phyloP scores from a whole-genome alignment of 1,140 invertebrate species.

The Capitella teleta region DNA sequence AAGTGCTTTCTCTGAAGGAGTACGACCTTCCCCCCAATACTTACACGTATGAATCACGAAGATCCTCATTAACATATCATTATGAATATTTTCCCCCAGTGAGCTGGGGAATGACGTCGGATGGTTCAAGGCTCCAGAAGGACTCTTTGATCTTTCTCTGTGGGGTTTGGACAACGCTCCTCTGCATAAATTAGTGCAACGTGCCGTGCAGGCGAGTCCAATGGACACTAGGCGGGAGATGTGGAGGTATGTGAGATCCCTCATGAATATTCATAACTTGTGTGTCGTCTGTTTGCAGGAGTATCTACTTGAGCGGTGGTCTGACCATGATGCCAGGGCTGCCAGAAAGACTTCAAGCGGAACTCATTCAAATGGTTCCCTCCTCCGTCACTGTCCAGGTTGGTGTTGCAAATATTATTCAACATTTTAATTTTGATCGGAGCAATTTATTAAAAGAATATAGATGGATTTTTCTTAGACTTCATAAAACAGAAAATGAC shows the following conservation, averaged over 20 bases:
- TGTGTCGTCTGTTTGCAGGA: constrained; percentile 35
- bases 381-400: constrained; percentile 51
- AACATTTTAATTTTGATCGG: too few relatives aligned
- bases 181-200: constrained; percentile 50
- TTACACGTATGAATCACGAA: too few relatives aligned
- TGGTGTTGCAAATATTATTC: too few relatives aligned
- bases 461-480: too few relatives aligned
- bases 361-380: constrained; percentile 50
- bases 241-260: constrained; percentile 28
- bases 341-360: constrained; percentile 48
- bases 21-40: too few relatives aligned
- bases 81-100: too few relatives aligned
- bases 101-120: constrained; percentile 33
- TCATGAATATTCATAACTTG: background rate
- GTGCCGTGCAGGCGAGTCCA: constrained; percentile 48
- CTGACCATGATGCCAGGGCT: constrained; percentile 52
- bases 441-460: too few relatives aligned
- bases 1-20: too few relatives aligned
- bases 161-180: constrained; percentile 53
- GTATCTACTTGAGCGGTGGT: constrained; percentile 49
- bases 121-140: constrained; percentile 50
- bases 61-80: too few relatives aligned
- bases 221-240: constrained; percentile 50
- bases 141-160: constrained; percentile 52
- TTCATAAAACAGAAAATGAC: too few relatives aligned